Base-by-base conservation (phyloP, 64 coral and sea anemone genomes). In the Orbicella faveolata region DNA sequence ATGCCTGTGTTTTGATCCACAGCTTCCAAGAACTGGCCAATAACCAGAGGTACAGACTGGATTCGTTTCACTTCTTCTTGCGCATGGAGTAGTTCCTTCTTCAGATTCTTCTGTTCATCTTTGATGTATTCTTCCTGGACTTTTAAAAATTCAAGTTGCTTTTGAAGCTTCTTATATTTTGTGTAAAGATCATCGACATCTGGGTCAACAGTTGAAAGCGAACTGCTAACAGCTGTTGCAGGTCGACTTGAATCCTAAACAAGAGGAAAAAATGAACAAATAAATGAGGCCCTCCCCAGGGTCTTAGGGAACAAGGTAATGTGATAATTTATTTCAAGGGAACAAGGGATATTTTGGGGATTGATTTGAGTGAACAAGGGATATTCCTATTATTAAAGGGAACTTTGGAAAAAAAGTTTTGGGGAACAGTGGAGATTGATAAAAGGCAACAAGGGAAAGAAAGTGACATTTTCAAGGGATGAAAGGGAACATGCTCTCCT, bases 51-150 rank as follows among this genome's bases (percentile, higher is more conserved):
- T 17, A 99, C 97, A 54, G 97, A 99, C 84, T 99, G 97, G 55
- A 99, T 99, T 86, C 97, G 93, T 63, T 99, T 99, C n/a, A 99
- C 97, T 66, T 99, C 97, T 75, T 99, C 97, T 54, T 99, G 97
- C 9, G 97, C 97, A 87, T 99, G 97, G 19, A 99, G 83, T 36
- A 99, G 34, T 44, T 99, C 97, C 80, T 95, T 99, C 73, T 99
- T 99, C 2, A 99, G 83, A 63, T 99, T 99, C 75, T 95, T 99
- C 65, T 99, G 97, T 93, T 99, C 97, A 94, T 99, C 97, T 91
- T 99, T 96, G 4, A 98, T 99, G 66, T 99, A 99, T 77, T 99
- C 97, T 91, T 99, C 97, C 68, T 99, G 97, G 1, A 99, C 97
- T 91, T 99, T 94, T 75, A 96, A 80, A 63, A 99, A 99, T 52